Conservation (phyloP, 2,797 vertebrate species). For the Sebastes minor region DNA sequence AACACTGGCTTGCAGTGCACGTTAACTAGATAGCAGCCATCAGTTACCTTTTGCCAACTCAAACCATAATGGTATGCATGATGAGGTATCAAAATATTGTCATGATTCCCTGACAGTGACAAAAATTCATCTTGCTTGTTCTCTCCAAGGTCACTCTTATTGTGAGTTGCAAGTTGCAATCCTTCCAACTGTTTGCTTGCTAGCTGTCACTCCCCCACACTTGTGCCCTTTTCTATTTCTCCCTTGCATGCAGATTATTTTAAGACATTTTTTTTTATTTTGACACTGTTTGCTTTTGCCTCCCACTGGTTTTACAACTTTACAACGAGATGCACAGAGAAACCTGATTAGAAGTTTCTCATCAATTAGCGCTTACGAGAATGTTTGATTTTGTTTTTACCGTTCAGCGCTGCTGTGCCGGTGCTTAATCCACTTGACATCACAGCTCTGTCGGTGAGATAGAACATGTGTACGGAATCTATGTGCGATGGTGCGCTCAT, state of each 20-base stretch:
- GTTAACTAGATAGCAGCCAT: not conserved
- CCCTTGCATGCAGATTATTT: not conserved
- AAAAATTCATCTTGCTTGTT: not conserved
- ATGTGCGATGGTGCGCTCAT: not conserved
- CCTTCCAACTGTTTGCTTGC: not conserved
- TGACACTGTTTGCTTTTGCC: not conserved
- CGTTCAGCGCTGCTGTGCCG: not conserved
- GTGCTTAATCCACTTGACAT: not conserved
- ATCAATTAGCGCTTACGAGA: slow-evolving; percentile 12
- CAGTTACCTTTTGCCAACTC: not conserved
- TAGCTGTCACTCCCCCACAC: not conserved
- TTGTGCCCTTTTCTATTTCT: not conserved
- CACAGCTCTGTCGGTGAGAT: not conserved
- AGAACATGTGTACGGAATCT: not conserved
- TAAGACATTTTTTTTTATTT: not conserved
- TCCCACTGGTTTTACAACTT: not conserved
- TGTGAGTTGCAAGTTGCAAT: not conserved
- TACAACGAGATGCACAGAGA: not conserved
- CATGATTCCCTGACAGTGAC: not conserved
- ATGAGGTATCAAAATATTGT: not conserved
- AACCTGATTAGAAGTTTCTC: not conserved
- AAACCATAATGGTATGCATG: not conserved
- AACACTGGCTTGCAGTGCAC: not conserved
- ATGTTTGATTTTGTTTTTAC: not conserved
- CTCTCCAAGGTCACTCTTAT: not conserved